A percentile compares a stretch with the other conserved stretches of the same genome.
These are phyloP conservation scores for Parazoanthus darwini DNA, from an alignment of 92 coral and sea anemone genomes.

Conservation along the genomic window DNA sequence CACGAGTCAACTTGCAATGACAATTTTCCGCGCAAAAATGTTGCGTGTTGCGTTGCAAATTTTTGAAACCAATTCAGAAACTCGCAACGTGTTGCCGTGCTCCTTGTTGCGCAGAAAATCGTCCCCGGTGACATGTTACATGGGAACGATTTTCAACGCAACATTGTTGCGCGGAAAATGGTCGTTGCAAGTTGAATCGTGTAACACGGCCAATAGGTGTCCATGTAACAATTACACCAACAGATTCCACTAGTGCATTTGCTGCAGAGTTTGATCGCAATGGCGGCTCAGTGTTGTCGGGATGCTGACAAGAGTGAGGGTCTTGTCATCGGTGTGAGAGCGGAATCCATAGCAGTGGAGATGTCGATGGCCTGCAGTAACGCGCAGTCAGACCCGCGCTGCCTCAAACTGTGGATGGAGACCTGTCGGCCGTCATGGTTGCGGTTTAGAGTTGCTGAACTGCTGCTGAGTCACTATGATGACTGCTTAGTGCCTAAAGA, in stretches of 20 bases:
- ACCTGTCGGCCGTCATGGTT: slow-evolving; percentile 82
- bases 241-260: slow-evolving; percentile 54
- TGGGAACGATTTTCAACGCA: too few relatives aligned
- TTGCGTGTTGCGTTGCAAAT: too few relatives aligned
- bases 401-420: slow-evolving; percentile 71
- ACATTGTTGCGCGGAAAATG: too few relatives aligned
- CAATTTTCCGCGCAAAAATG: too few relatives aligned
- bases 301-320: slow-evolving; percentile 55
- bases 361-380: slow-evolving; percentile 62
- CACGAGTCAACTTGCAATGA: too few relatives aligned
- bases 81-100: too few relatives aligned
- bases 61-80: too few relatives aligned
- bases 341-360: slow-evolving; percentile 81
- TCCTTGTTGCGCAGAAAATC: too few relatives aligned
- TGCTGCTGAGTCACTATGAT: slow-evolving; percentile 69
- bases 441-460: slow-evolving; percentile 72
- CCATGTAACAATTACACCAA: too few relatives aligned
- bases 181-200: too few relatives aligned
- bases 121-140: too few relatives aligned
- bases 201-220: too few relatives aligned
- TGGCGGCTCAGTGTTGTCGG: slow-evolving; percentile 70
- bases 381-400: slow-evolving; percentile 44
- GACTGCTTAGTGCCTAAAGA: slow-evolving; percentile 75
- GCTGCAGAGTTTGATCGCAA: slow-evolving; percentile 70
- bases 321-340: slow-evolving; percentile 52